Percentiles rank a stretch among this genome's conserved stretches.
Conservation (phyloP, 2,797 vertebrate species). For the Onychomys torridus region DNA sequence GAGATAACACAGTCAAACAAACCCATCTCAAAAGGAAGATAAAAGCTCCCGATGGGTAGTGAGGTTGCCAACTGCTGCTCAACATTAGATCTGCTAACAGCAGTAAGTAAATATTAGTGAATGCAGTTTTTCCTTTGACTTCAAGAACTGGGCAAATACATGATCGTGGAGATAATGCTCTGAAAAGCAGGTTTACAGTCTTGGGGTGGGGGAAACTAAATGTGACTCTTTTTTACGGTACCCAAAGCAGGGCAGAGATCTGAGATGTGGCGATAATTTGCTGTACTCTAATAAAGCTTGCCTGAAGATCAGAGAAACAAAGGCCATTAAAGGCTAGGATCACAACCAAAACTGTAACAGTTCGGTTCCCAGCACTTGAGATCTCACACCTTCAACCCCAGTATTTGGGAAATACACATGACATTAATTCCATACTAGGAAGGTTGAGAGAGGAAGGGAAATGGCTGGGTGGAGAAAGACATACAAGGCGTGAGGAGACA, state of each 20-base stretch:
- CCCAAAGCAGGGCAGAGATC: neutral
- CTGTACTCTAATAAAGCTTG: too few species aligned
- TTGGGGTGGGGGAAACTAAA: neutral
- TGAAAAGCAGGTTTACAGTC: conserved; percentile 2
- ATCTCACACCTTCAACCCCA: too few species aligned
- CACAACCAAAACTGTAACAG: too few species aligned
- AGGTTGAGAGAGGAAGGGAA: too few species aligned
- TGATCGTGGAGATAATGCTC: conserved; percentile 10
- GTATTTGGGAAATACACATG: too few species aligned
- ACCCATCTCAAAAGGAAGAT: conserved; percentile 57
- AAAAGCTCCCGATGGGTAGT: neutral
- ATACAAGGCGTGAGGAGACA: too few species aligned
- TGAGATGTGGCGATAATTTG: too few species aligned
- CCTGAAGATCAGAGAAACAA: too few species aligned
- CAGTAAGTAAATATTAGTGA: conserved; percentile 66
- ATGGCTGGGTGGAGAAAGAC: too few species aligned
- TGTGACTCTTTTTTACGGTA: neutral
- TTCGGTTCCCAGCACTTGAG: too few species aligned
- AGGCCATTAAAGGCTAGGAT: too few species aligned
- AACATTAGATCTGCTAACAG: conserved; percentile 40
- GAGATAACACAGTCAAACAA: conserved; percentile 64
- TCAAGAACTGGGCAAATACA: conserved; percentile 28
- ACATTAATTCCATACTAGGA: too few species aligned
- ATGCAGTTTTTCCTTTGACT: conserved; percentile 32
- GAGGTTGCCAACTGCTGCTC: conserved; percentile 24